Evolutionary conservation across 2,113 vertebrate genomes (phyloP), one percentile per base, ranked within the genome.

Genomic region (Balaeniceps rex): DNA sequence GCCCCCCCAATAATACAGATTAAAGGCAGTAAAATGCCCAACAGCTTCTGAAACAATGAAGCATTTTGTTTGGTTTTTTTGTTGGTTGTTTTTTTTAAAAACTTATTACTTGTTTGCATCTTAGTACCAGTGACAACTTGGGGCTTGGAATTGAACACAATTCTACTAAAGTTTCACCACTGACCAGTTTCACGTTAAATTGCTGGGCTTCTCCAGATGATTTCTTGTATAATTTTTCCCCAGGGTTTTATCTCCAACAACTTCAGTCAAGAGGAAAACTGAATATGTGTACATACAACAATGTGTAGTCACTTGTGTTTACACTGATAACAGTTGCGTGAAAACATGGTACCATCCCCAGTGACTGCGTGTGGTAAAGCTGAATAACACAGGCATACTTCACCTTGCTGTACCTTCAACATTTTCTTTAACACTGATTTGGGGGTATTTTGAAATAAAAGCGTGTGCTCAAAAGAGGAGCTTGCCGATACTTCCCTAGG

Each of bases 11-110:
- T 94, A 89, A 95, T 70, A 94, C 71, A 91, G 72, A 95, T 98
- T 83, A 89, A 94, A 97, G 98, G 97, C 97, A 98, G 28, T 89
- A 78, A 98, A 95, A 96, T 79, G 97, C 97, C 97, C 74, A 85
- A 95, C 84, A 97, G 96, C 97, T 97, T 97, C 97, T 93, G 93
- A 98, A 97, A 98, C 86, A 96, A 49, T 7, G 93, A 98, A 98
- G 96, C 96, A 88, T 90, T 89, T 93, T 90, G 57, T 75, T 88
- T 89, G 57, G 61, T 87, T 94, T 24, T 33, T 81, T 65, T 44
- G 22, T 82, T 92, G 14, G 15, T 17, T 81, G 19, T 40, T 19
- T 74, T 79, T 90, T 83, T 77, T 64, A 84, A 34, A 34, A 92
- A 78, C 58, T 23, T 81, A 78, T 74, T 38, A 95, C 87, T 98